Conservation (phyloP, 2,888 invertebrate species). For the Megaustenia siamemsis region DNA sequence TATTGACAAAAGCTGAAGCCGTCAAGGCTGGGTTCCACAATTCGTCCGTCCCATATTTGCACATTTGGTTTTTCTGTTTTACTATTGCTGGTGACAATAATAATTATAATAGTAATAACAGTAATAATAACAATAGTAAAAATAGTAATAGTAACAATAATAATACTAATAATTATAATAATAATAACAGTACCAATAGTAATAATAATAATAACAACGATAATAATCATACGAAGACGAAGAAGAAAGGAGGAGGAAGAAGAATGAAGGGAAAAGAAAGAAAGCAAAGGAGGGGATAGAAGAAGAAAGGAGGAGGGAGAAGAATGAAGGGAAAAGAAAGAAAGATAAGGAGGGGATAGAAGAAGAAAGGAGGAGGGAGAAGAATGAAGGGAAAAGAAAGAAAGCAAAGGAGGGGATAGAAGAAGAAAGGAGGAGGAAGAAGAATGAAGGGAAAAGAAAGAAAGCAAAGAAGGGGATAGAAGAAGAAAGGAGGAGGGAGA, state of each 20-base stretch:
- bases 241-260: not conserved
- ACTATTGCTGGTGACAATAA: too few relatives aligned
- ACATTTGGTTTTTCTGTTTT: too few relatives aligned
- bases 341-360: not conserved
- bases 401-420: not conserved
- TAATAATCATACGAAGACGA: not conserved
- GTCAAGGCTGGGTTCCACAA: too few relatives aligned
- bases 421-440: not conserved
- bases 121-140: too few relatives aligned
- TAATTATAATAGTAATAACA: too few relatives aligned
- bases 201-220: not conserved
- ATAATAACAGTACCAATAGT: not conserved
- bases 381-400: slow-evolving; percentile 4
- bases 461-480: slow-evolving; percentile 1
- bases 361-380: not conserved
- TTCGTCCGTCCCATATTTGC: too few relatives aligned
- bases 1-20: too few relatives aligned
- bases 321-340: not conserved
- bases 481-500: not conserved
- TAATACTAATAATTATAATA: too few relatives aligned
- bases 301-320: not conserved
- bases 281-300: not conserved
- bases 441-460: slow-evolving; percentile 4
- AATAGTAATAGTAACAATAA: too few relatives aligned
- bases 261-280: not conserved